A percentile compares a stretch with the other conserved stretches of the same genome.
Evolutionary conservation across 1,140 invertebrate genomes (phyloP).

Genomic region (Dinothrombium tinctorium): DNA sequence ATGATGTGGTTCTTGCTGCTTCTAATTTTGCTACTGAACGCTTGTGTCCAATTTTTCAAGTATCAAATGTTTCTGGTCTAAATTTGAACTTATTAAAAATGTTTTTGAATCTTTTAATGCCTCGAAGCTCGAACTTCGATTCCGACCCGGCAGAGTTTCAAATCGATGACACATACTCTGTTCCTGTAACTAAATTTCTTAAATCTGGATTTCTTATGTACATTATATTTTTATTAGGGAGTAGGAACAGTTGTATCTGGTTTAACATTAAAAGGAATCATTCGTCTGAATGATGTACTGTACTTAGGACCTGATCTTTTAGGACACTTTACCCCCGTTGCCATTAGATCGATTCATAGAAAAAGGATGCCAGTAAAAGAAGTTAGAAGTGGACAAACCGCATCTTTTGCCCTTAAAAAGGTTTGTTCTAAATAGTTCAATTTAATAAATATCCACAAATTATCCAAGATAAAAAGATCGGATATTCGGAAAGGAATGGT

Average conservation of each 20-base stretch:
- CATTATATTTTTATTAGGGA: conserved; percentile 3
- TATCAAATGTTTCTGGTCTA: conserved; percentile 93
- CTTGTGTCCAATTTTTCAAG: conserved; percentile 94
- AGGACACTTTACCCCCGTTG: conserved; percentile 72
- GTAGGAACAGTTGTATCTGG: conserved; percentile 64
- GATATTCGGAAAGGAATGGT: conserved; percentile 98
- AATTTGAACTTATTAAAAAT: conserved; percentile 83
- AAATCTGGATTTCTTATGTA: neutral
- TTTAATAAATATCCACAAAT: neutral
- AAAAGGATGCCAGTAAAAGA: conserved; percentile 91
- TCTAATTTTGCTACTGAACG: conserved; percentile 98
- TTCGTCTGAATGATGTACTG: conserved; percentile 71
- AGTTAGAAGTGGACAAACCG: conserved; percentile 89
- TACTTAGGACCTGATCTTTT: conserved; percentile 70
- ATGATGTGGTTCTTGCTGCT: conserved; percentile 91
- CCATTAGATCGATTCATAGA: conserved; percentile 87
- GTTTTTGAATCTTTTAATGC: conserved; percentile 89
- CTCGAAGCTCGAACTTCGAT: conserved; percentile 56
- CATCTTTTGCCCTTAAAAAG: conserved; percentile 94
- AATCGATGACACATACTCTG: conserved; percentile 96
- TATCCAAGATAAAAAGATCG: conserved; percentile 55
- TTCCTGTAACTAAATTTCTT: conserved; percentile 40
- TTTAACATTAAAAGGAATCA: conserved; percentile 71
- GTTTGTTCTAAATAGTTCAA: conserved; percentile 21
- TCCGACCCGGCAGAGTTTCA: conserved; percentile 89